Conservation (phyloP, 2,113 vertebrate genomes). For the Nematolebias whitei region DNA sequence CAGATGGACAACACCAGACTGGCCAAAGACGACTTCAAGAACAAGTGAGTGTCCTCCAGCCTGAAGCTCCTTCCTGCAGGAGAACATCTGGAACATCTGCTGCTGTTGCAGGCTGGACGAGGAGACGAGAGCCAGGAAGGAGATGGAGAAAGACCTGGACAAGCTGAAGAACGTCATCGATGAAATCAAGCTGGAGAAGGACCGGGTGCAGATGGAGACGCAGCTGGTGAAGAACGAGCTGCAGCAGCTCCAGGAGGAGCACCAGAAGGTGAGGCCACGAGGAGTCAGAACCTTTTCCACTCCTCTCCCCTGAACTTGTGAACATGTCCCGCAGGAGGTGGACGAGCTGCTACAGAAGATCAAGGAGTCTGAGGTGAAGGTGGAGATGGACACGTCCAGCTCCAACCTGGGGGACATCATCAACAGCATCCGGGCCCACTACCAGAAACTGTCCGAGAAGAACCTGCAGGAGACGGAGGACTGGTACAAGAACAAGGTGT, state of each 20-base stretch:
- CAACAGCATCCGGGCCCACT: conserved; percentile 76
- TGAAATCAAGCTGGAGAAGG: conserved; percentile 63
- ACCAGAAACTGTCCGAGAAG: conserved; percentile 79
- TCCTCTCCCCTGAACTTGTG: not conserved
- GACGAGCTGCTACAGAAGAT: conserved; percentile 73
- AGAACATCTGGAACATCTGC: no score
- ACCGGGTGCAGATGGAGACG: conserved; percentile 69
- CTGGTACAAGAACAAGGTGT: conserved; percentile 81
- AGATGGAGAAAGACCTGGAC: conserved; percentile 75
- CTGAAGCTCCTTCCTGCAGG: not conserved
- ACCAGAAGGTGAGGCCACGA: conserved; percentile 69
- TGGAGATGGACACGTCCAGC: conserved; percentile 76
- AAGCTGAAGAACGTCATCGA: conserved; percentile 71
- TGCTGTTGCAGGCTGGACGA: conserved; percentile 64
- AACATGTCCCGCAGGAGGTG: conserved; percentile 66
- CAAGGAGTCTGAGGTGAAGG: conserved; percentile 68
- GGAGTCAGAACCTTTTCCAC: no score
- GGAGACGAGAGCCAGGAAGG: conserved; percentile 63
- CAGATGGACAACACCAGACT: conserved; percentile 78
- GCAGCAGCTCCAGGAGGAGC: conserved; percentile 64
- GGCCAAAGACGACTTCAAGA: conserved; percentile 78
- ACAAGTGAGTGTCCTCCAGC: conserved; percentile 68
- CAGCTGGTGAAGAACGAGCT: conserved; percentile 75
- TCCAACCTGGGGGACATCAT: conserved; percentile 79
- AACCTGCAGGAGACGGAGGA: conserved; percentile 79